phyloP scores from a whole-genome alignment of 2,888 invertebrate genomes.

The Cerastis rubricosa region DNA sequence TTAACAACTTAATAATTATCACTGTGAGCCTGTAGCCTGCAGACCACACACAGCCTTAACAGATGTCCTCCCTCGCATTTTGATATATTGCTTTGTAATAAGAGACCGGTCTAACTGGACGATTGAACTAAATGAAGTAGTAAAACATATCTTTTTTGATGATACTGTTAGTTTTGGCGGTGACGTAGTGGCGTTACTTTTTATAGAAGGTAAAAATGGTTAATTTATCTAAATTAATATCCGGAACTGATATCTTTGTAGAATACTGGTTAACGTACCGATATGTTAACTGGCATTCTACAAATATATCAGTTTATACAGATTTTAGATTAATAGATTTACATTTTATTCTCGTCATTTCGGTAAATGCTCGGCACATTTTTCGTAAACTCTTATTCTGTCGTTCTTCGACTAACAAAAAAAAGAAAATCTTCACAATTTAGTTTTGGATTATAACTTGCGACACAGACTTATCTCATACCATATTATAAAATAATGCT shows the following conservation, averaged over 20 bases:
- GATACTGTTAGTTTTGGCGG: constrained; percentile 18
- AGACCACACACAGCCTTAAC: constrained; percentile 79
- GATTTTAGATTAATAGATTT: too few species aligned
- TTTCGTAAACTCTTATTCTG: not conserved
- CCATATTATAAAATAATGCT: not conserved
- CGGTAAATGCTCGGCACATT: not conserved
- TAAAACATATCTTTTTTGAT: constrained; percentile 16
- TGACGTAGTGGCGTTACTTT: constrained; percentile 1
- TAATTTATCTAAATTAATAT: constrained; percentile 8
- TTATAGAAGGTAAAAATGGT: not conserved
- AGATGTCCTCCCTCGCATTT: constrained; percentile 78
- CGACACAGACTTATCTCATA: not conserved
- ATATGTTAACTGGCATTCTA: too few species aligned
- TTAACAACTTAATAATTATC: constrained; percentile 80
- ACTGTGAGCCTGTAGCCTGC: constrained; percentile 65
- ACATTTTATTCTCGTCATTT: not conserved
- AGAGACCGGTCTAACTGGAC: constrained; percentile 48
- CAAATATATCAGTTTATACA: too few species aligned
- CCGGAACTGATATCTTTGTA: not conserved
- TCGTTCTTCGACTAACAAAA: not conserved
- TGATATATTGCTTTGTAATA: constrained; percentile 74
- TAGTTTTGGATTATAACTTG: not conserved
- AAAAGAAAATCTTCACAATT: not conserved
- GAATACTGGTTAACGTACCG: not conserved
- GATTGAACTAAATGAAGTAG: constrained; percentile 41